phyloP scores from a whole-genome alignment of 2,113 vertebrate genomes.

The Channa argus region DNA sequence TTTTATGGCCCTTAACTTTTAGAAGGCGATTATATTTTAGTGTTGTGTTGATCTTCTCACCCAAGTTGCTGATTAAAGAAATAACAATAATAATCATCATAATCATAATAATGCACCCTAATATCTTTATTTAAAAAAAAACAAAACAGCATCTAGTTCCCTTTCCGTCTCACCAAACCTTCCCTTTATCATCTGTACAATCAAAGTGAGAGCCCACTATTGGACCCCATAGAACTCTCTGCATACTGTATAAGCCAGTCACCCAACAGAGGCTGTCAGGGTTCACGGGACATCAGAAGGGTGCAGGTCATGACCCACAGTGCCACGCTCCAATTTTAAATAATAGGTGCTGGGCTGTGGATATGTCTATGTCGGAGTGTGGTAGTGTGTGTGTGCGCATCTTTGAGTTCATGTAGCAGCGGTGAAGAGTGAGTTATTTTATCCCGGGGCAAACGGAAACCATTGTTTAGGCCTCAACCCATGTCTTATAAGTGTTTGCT shows the following conservation, averaged over 20 bases:
- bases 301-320: constrained; percentile 68
- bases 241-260: constrained; percentile 10
- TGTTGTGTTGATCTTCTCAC: no score
- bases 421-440: constrained; percentile 62
- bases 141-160: no score
- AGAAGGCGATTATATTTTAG: no score
- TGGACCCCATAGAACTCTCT: background rate
- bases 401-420: constrained; percentile 6
- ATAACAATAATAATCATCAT: no score
- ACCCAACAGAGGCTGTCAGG: constrained; percentile 45
- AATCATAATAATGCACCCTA: no score
- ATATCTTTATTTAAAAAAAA: no score
- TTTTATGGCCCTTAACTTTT: no score
- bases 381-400: constrained; percentile 5
- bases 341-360: constrained; percentile 30
- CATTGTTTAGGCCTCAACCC: constrained; percentile 72
- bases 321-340: constrained; percentile 76
- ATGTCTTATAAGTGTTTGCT: constrained; percentile 70
- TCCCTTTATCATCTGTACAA: background rate
- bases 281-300: constrained; percentile 62
- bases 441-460: constrained; percentile 70
- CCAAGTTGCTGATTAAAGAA: no score
- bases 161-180: no score
- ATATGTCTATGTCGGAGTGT: constrained; percentile 2
- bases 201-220: constrained; percentile 5